Evolutionary conservation across 2,888 invertebrate genomes (phyloP), one percentile per base, ranked within the genome.

Genomic region (Diadromus collaris): DNA sequence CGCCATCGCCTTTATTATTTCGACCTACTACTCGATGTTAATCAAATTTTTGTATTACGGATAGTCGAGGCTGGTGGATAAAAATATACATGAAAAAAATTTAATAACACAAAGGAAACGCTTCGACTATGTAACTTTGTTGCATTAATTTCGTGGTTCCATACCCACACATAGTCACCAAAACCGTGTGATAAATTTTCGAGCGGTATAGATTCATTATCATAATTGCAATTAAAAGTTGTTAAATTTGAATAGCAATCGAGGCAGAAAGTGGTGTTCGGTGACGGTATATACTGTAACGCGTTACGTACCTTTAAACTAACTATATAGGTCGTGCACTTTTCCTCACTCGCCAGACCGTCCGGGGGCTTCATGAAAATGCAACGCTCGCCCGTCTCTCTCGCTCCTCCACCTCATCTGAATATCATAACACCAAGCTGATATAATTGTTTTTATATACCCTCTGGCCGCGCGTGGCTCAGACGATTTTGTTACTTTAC

Each of bases 161-260:
- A n/a, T n/a, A 27, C 64, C 21, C 76, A 44, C 72, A 58, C 60
- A 70, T 56, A 19, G 48, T 64, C 65, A 65, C 51, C 63, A 54
- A 68, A 73, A 68, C 74, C 77, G 76, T 64, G 51, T 75, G 72
- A 82, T 83, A 83, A 83, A 84, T 83, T 83, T 76, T 27, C 73
- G 68, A 61, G 77, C 78, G 70, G 76, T 81, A 81, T 83, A 82
- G 80, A 82, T 80, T 82, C 78, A 84, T 85, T 84, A 85, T 80
- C 85, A 85, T 85, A 85, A 85, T 84, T 84, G 83, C 83, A 85
- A 85, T 85, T 83, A 84, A 85, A 85, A 84, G 83, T 85, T 85
- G 81, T 83, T 81, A 80, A 84, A 85, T 83, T 84, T 83, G 82
- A 85, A 85, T 85, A 84, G 82, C 83, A 85, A 85, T 85, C 80